phyloP scores from a whole-genome alignment of 2,888 invertebrate genomes.

The Physocephala rufipes region DNA sequence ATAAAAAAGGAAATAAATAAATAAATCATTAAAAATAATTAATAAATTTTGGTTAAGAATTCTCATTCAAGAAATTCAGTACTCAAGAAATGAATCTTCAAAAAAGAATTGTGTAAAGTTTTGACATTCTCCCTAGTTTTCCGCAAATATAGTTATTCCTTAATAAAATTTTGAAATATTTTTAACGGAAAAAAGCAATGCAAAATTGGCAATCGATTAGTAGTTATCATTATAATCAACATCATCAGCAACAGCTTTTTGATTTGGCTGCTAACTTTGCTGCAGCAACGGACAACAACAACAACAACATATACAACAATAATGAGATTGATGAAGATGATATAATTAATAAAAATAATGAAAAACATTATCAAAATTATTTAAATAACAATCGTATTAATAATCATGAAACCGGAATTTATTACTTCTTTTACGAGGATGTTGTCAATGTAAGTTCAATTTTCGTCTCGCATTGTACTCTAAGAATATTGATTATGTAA shows the following conservation, averaged over 20 bases:
- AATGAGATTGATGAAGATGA: conserved; percentile 41
- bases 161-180: neutral
- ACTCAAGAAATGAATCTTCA: too few relatives aligned
- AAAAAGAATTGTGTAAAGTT: neutral
- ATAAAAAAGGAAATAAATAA: too few relatives aligned
- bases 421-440: conserved; percentile 63
- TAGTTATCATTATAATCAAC: conserved; percentile 43
- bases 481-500: neutral
- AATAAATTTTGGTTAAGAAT: neutral
- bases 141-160: neutral
- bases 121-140: neutral
- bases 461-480: neutral
- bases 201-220: conserved; percentile 58
- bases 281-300: conserved; percentile 38
- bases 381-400: conserved; percentile 39
- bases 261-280: conserved; percentile 42
- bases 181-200: conserved; percentile 48
- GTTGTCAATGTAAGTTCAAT: conserved; percentile 60
- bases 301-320: conserved; percentile 45
- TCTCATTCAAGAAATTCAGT: too few relatives aligned
- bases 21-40: conserved; percentile 1
- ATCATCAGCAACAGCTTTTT: conserved; percentile 48
- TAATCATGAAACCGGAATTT: conserved; percentile 55
- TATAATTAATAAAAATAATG: conserved; percentile 41
- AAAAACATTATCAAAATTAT: conserved; percentile 35